phyloP scores from a whole-genome alignment of 1,140 invertebrate species.

The Zaprionus davidi region DNA sequence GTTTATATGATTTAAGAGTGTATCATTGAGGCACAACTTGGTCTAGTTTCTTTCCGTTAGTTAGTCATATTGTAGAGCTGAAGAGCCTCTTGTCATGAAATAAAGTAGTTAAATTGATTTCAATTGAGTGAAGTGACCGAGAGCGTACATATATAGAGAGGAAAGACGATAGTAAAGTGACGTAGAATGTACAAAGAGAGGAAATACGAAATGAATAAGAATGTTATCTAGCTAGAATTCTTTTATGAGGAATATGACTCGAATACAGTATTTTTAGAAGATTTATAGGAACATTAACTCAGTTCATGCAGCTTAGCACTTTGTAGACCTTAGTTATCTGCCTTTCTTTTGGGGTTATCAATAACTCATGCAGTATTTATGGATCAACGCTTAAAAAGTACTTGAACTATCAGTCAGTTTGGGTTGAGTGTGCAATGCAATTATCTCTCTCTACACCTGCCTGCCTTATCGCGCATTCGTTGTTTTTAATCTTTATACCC shows the following conservation, averaged over 20 bases:
- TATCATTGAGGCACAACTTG: neutral
- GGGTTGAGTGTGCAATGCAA: neutral
- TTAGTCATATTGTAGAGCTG: neutral
- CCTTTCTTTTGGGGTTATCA: neutral
- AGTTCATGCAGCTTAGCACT: too few relatives aligned
- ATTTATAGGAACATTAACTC: neutral
- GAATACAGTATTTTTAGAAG: neutral
- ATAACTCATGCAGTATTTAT: neutral
- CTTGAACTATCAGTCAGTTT: neutral
- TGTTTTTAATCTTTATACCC: conserved; percentile 30
- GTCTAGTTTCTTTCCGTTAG: neutral
- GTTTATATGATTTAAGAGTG: neutral
- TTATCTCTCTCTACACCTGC: conserved; percentile 13
- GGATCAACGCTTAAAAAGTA: neutral
- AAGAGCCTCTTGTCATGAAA: conserved; percentile 28
- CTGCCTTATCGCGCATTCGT: conserved; percentile 21
- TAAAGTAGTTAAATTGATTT: conserved; percentile 75
- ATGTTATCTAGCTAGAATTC: too few relatives aligned
- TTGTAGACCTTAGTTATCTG: neutral
- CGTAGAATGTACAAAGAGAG: neutral
- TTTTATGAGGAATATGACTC: neutral
- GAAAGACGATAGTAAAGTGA: neutral
- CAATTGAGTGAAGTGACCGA: conserved; percentile 55
- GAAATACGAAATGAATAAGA: conserved; percentile 10
- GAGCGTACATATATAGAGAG: neutral